Conservation (phyloP, 1,140 invertebrate species). For the Nymphalis io region DNA sequence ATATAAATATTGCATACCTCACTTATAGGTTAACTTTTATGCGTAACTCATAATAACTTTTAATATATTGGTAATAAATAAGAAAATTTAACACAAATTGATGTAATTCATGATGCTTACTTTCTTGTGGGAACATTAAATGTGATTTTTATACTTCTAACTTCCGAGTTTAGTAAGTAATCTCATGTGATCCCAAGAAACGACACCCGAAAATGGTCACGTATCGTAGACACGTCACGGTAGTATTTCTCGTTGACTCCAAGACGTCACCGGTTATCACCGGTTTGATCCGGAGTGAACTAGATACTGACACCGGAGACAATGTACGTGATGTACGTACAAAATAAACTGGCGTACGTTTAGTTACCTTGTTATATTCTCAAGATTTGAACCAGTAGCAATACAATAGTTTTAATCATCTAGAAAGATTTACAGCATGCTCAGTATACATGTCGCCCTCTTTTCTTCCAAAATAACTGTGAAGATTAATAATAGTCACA, state of each 20-base stretch:
- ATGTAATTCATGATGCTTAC: too few species aligned
- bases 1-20: too few species aligned
- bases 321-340: slow-evolving; percentile 19
- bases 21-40: too few species aligned
- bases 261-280: slow-evolving; percentile 37
- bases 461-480: neutral
- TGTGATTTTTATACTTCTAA: neutral
- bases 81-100: too few species aligned
- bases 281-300: slow-evolving; percentile 38
- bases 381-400: neutral
- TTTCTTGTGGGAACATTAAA: too few species aligned
- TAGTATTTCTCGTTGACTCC: slow-evolving; percentile 21
- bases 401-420: neutral
- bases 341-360: neutral
- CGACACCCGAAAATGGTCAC: slow-evolving; percentile 31
- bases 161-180: neutral
- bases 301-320: slow-evolving; percentile 32
- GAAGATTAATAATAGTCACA: neutral
- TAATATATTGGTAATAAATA: too few species aligned
- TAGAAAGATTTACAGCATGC: neutral
- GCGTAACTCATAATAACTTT: too few species aligned
- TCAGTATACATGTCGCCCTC: neutral
- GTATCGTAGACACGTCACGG: slow-evolving; percentile 32
- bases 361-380: neutral
- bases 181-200: neutral